Conservation (phyloP, 1,140 invertebrate species). For the Medauroidea extradentata region DNA sequence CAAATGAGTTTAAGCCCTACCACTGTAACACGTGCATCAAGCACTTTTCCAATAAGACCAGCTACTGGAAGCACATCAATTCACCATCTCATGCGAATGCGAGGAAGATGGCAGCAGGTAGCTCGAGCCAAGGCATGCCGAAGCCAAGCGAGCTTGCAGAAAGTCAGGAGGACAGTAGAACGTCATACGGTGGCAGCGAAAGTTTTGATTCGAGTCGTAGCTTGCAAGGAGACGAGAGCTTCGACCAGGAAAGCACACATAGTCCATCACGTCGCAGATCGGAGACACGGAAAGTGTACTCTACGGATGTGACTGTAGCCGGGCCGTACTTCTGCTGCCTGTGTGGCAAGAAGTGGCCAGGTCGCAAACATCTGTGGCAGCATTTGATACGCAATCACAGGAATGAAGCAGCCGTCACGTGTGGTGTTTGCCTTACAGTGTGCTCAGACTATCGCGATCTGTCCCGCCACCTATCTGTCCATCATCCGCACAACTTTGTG, state of each 20-base stretch:
- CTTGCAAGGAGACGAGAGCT: not conserved
- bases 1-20: not conserved
- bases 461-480: constrained; percentile 48
- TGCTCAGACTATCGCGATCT: constrained; percentile 49
- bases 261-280: not conserved
- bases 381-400: constrained; percentile 57
- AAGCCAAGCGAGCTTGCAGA: not conserved
- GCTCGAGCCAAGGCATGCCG: not conserved
- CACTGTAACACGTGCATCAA: constrained; percentile 43
- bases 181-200: not conserved
- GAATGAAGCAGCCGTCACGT: constrained; percentile 52
- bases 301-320: not conserved
- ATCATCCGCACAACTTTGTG: constrained; percentile 47
- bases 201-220: not conserved
- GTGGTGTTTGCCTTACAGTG: constrained; percentile 55
- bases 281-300: constrained; percentile 20
- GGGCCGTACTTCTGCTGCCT: constrained; percentile 45
- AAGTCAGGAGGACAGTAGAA: not conserved
- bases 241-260: not conserved
- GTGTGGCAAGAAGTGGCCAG: constrained; percentile 56
- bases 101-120: not conserved
- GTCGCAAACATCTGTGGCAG: constrained; percentile 58
- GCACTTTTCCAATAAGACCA: constrained; percentile 42
- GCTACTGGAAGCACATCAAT: constrained; percentile 42
- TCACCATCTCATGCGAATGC: not conserved